phyloP scores from a whole-genome alignment of 1,140 invertebrate genomes.

The Thaumatotibia leucotreta region DNA sequence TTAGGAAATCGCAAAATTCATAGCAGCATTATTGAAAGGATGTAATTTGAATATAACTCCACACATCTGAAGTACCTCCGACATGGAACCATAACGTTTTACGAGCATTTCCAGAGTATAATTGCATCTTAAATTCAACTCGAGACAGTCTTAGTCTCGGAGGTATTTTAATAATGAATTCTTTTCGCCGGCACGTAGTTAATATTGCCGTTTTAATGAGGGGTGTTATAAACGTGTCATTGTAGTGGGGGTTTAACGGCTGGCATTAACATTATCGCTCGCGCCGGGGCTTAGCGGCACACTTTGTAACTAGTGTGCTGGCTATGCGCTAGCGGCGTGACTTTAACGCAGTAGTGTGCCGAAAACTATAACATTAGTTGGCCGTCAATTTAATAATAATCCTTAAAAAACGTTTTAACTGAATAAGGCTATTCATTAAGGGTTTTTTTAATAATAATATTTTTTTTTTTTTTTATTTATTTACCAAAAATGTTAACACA shows the following conservation, averaged over 20 bases:
- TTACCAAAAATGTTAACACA: too few species aligned
- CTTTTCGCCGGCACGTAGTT: slow-evolving; percentile 53
- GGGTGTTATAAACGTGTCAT: slow-evolving; percentile 47
- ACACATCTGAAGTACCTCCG: background rate
- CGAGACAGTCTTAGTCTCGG: slow-evolving; percentile 49
- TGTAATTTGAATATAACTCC: slow-evolving; percentile 26
- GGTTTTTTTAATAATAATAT: too few species aligned
- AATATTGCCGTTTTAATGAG: slow-evolving; percentile 50
- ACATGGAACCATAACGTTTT: slow-evolving; percentile 10
- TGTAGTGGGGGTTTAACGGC: slow-evolving; percentile 37
- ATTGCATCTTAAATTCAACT: slow-evolving; percentile 53
- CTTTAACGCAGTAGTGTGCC: too few species aligned
- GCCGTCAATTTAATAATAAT: too few species aligned
- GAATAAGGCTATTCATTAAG: too few species aligned
- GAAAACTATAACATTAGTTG: too few species aligned
- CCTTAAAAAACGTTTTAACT: too few species aligned
- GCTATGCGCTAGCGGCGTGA: too few species aligned
- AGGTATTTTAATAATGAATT: slow-evolving; percentile 64
- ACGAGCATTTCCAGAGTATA: slow-evolving; percentile 5
- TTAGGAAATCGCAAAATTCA: background rate
- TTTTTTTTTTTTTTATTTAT: too few species aligned
- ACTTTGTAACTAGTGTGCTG: too few species aligned
- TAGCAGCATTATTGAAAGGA: slow-evolving; percentile 33
- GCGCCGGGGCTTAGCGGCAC: slow-evolving; percentile 29
- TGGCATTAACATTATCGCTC: slow-evolving; percentile 45